Base-by-base conservation (phyloP, 2,797 vertebrate genomes). In the Ambastaia sidthimunki region DNA sequence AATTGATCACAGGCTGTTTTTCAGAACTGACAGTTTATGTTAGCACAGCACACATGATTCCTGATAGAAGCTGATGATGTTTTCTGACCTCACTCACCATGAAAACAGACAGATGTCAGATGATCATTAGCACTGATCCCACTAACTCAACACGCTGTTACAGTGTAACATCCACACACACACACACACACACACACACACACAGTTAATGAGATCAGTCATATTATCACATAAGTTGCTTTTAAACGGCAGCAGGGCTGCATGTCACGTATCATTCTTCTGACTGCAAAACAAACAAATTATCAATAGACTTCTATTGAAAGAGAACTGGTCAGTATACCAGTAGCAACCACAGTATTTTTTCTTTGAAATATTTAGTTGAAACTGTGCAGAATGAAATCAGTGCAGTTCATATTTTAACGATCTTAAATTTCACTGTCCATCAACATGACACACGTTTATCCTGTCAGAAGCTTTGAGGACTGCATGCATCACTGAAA, bases 1-100 rank as follows among this genome's bases (percentile, higher is more conserved):
- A 69, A 18, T 55, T 68, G 59, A 25, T 28, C n/a, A 79, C 71
- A 50, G n/a, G 28, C 47, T 82, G 71, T 80, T 71, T 78, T 75
- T 67, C 72, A 75, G 76, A 66, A 57, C 71, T 16, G 19, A 74
- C 34, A 75, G 83, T 78, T 79, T 80, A 74, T 16, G 18, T 80
- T 70, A 31, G 37, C 23, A 7, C 67, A 71, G 25, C 34, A 23
- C 65, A 66, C 37, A 37, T 55, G 25, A 52, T 65, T 37, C 16
- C 15, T 18, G 19, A 76, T 52, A 1, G 31, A 70, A 80, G 60
- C 6, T 1, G 37, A 74, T 74, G 71, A 71, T 69, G 65, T 18
- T 60, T 18, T n/a, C 50, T 76, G 72, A 78, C 37, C 28, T 80
- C 78, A 77, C 31, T 57, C 41, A 18, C 34, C 41, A 66, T 78